Evolutionary conservation across 2,113 vertebrate genomes (phyloP), one percentile per base, ranked within the genome.

Genomic region (Phalacrocorax aristotelis): DNA sequence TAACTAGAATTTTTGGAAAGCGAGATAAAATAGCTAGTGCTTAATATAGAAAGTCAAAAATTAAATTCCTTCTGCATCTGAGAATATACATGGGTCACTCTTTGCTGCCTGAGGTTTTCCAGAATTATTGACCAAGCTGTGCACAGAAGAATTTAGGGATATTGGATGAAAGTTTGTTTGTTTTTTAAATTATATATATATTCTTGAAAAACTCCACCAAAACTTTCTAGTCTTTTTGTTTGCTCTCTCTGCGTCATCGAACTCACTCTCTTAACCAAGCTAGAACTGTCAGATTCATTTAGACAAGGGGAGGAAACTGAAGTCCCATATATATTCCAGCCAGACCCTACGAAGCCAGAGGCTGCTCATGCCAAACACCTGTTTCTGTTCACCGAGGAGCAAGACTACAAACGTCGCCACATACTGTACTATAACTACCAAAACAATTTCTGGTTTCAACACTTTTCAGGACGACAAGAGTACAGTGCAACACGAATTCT

Each of bases 1-100:
- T 95, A 91, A 87, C 81, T 95, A 97, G 91, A 54, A 72, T 74
- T 97, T 97, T 97, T 98, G 95, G 97, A 98, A 96, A 98, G 96
- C 91, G 30, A 98, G 97, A 97, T 93, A 54, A 95, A 97, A 88
- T 93, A 96, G 83, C 96, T 93, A 97, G 95, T 96, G 90, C 96
- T 97, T 95, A 75, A 91, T 90, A 90, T 85, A 98, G 95, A 96
- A 89, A 96, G 78, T 87, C 42, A 95, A 96, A 84, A 96, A 96
- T 93, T 95, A 94, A 97, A 97, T 84, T 95, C 96, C 94, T 95
- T 95, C 93, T 96, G 85, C 95, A 49, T 96, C 55, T 95, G 87
- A 95, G 81, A 87, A 96, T 69, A 94, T 83, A 94, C 88, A 95
- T 1, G 71, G 95, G 69, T 92, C 83, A 85, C 96, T 95, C 96